Percentiles rank a stretch among this genome's conserved stretches.
Conservation (phyloP, 2,888 invertebrate genomes). For the Podotricha telesiphe region DNA sequence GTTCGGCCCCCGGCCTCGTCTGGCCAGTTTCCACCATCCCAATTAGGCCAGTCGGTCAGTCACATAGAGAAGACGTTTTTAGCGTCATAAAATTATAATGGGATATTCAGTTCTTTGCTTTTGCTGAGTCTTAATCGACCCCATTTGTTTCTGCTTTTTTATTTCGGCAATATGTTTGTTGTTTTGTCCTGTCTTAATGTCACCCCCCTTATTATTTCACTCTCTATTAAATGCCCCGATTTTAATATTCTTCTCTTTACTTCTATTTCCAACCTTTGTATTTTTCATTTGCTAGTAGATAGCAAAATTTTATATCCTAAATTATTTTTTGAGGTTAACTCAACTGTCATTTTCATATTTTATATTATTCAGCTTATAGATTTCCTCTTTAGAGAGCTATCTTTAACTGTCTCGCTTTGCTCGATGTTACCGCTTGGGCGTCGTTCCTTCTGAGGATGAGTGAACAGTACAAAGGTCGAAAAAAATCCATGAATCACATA, state of each 20-base stretch:
- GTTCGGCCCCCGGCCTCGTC: neutral
- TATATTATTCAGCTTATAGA: neutral
- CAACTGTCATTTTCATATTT: neutral
- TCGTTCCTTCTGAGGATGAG: neutral
- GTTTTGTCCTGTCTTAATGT: neutral
- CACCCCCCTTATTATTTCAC: no score
- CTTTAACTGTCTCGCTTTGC: conserved; percentile 9
- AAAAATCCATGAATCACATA: neutral
- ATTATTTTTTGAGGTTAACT: neutral
- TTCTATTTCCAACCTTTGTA: no score
- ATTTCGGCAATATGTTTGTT: neutral
- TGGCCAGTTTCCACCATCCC: neutral
- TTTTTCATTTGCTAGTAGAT: neutral
- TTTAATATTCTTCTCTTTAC: neutral
- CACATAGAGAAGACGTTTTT: neutral
- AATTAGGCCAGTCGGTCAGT: neutral
- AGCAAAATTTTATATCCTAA: neutral
- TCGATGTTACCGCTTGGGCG: conserved; percentile 11
- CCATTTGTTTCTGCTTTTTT: neutral
- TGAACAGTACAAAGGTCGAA: neutral
- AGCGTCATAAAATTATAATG: neutral
- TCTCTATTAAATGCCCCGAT: no score
- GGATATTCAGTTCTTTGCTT: conserved; percentile 2
- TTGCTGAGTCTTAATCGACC: neutral
- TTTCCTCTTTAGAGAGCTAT: neutral